phyloP scores from a whole-genome alignment of 2,113 vertebrate genomes.

The Castor canadensis region DNA sequence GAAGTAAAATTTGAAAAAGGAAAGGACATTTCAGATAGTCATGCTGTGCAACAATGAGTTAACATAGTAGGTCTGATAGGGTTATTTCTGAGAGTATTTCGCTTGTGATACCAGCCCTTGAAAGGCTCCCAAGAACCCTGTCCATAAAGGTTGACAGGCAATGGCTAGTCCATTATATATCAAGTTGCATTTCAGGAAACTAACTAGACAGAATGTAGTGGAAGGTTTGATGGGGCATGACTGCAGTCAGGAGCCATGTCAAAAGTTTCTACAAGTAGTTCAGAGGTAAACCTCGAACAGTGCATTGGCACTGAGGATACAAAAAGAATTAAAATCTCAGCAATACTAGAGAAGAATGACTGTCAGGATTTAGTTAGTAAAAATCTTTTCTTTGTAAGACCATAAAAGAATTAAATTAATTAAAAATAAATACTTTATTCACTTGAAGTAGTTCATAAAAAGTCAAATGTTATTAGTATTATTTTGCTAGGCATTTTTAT shows the following conservation, averaged over 20 bases:
- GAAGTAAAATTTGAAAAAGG: too few relatives aligned
- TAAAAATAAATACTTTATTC: neutral
- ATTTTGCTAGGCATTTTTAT: neutral
- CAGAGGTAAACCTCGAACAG: neutral
- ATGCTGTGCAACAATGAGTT: neutral
- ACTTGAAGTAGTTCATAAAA: neutral
- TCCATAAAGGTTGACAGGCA: too few relatives aligned
- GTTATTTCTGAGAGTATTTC: neutral
- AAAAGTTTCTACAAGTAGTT: neutral
- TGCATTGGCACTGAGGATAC: neutral
- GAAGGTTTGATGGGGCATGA: neutral
- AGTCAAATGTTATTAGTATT: neutral
- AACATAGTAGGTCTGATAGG: rapidly evolving
- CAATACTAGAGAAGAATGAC: neutral
- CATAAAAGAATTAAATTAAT: too few relatives aligned
- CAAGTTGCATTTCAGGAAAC: neutral
- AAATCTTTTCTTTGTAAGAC: neutral
- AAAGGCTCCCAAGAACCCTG: too few relatives aligned
- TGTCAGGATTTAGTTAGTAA: too few relatives aligned
- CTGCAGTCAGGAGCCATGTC: neutral
- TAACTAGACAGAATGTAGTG: neutral
- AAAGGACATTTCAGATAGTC: neutral
- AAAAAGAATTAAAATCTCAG: neutral
- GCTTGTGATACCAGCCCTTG: neutral
- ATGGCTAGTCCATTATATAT: neutral